These are phyloP conservation scores for Drosophila miranda DNA, from an alignment of 1,140 invertebrate genomes.

Conservation along the genomic window DNA sequence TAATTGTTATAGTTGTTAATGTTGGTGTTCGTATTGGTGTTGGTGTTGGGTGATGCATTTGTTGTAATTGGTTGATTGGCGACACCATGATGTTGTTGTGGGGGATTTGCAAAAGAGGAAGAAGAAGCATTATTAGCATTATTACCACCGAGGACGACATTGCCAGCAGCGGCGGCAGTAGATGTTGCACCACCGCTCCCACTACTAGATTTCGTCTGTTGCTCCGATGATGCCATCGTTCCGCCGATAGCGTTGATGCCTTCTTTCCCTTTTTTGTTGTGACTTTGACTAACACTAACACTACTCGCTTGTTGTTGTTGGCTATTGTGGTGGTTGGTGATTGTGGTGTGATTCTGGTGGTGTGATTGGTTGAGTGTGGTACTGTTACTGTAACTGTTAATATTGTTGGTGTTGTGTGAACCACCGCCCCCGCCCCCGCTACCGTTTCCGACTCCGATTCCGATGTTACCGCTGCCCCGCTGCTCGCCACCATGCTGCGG, in stretches of 20 bases:
- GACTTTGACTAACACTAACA: slow-evolving; percentile 65
- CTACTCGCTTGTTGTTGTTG: slow-evolving; percentile 68
- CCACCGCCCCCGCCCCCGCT: slow-evolving; percentile 46
- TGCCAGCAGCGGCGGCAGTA: slow-evolving; percentile 76
- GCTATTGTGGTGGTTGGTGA: slow-evolving; percentile 49
- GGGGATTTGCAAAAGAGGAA: slow-evolving; percentile 83
- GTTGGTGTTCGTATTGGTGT: slow-evolving; percentile 48
- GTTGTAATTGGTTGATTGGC: slow-evolving; percentile 59
- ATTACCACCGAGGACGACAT: slow-evolving; percentile 81
- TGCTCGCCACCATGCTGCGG: slow-evolving; percentile 15
- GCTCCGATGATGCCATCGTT: slow-evolving; percentile 73
- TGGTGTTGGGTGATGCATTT: slow-evolving; percentile 74
- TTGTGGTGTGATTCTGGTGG: slow-evolving; percentile 48
- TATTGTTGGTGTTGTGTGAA: slow-evolving; percentile 57
- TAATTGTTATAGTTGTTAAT: slow-evolving; percentile 45
- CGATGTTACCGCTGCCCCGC: slow-evolving; percentile 8
- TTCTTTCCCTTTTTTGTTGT: slow-evolving; percentile 81
- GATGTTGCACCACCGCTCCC: slow-evolving; percentile 76
- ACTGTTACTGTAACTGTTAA: slow-evolving; percentile 32
- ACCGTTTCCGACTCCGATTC: slow-evolving; percentile 26
- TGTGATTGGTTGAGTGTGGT: slow-evolving; percentile 44
- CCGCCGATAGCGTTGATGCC: slow-evolving; percentile 64
- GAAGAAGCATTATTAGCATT: slow-evolving; percentile 83
- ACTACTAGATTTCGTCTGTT: slow-evolving; percentile 81
- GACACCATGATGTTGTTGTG: slow-evolving; percentile 80